Base-by-base conservation (phyloP, 2,888 invertebrate species). In the Trissoscelio sp. region DNA sequence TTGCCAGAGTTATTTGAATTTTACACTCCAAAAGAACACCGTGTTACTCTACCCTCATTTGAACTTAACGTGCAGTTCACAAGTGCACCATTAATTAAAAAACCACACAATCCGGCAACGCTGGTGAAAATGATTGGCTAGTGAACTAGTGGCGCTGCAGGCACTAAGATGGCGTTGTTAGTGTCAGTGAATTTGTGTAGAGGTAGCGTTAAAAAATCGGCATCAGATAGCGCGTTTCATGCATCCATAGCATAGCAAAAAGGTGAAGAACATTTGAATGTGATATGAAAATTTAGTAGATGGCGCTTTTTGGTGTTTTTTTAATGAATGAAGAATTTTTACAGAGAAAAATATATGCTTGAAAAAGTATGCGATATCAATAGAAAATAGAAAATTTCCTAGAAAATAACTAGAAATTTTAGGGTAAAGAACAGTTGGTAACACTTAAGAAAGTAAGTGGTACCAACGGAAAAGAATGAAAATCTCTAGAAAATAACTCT, bases 81-180 rank as follows among this genome's bases (percentile, higher is more conserved):
- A 11, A 31, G 4, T 2, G 7, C 2, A n/a, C 18, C n/a, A n/a
- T n/a, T n/a, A n/a, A n/a, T n/a, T n/a, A n/a, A n/a, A 53, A 55
- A 67, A 34, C 9, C 9, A 42, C 37, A 42, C n/a, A 28, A 57
- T 73, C 66, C 58, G 74, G 64, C 81, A 81, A 81, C 64, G 20
- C 53, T 73, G 64, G 67, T 51, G 0, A n/a, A 11, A 18, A 7
- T 67, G 39, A 67, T 78, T 81, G 81, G 78, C 81, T 67, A 81
- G 81, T 81, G 81, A 81, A 81, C 60, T 69, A 74, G 39, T 60
- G 58, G 46, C 62, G 69, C 60, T 80, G 66, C 73, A 53, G 44
- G 73, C 73, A 58, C 58, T 53, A 44, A 58, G 31, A 73, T 67
- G 70, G 70, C 70, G 64, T 44, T 31, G 24, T 62, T 69, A 31